Conservation (phyloP, 2,888 invertebrate genomes). For the Suillia variegata region DNA sequence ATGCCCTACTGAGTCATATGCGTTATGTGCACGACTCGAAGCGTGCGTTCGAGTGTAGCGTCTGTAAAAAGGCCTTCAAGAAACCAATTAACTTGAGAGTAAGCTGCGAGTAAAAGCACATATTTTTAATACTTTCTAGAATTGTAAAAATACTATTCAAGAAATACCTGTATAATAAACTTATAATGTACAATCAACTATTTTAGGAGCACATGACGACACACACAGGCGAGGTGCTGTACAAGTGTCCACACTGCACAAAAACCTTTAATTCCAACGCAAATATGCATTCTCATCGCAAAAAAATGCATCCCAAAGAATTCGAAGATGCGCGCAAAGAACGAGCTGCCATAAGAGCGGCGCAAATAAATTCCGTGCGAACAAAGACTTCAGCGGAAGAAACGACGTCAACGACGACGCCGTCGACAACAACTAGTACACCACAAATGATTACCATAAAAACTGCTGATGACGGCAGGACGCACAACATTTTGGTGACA, state of each 20-base stretch:
- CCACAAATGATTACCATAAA: slow-evolving; percentile 37
- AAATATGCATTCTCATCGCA: slow-evolving; percentile 60
- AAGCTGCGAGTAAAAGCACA: slow-evolving; percentile 3
- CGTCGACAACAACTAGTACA: neutral
- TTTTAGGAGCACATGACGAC: slow-evolving; percentile 58
- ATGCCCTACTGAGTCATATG: slow-evolving; percentile 56
- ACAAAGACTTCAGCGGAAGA: neutral
- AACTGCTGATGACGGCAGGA: slow-evolving; percentile 22
- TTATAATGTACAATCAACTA: slow-evolving; percentile 6
- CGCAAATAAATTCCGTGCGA: too few relatives aligned
- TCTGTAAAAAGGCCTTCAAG: slow-evolving; percentile 58
- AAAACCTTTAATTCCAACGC: slow-evolving; percentile 61
- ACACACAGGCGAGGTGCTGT: slow-evolving; percentile 58
- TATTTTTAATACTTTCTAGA: neutral
- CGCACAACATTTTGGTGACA: slow-evolving; percentile 39
- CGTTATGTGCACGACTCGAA: slow-evolving; percentile 56
- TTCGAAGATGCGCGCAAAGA: slow-evolving; percentile 50
- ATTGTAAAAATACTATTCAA: too few relatives aligned
- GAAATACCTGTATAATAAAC: neutral
- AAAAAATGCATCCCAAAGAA: slow-evolving; percentile 57
- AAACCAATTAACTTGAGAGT: slow-evolving; percentile 51
- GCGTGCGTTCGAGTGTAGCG: slow-evolving; percentile 51
- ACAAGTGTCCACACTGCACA: slow-evolving; percentile 58
- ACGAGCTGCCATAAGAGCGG: too few relatives aligned
- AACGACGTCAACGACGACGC: neutral